Evolutionary conservation across 1,140 invertebrate genomes (phyloP), one percentile per base, ranked within the genome.

Genomic region (Conus ventricosus): DNA sequence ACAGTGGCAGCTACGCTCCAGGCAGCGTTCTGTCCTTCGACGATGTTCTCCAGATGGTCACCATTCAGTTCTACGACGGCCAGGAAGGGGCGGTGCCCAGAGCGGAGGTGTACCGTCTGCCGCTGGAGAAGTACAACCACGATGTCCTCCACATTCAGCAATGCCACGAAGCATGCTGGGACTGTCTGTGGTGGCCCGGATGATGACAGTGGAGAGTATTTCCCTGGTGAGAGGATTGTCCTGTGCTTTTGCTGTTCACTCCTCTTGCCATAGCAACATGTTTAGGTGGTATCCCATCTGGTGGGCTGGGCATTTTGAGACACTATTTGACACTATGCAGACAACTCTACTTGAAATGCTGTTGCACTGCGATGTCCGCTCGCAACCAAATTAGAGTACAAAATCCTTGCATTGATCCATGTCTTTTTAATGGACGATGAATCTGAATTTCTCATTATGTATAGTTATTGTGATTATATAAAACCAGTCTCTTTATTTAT

Each of bases 1-100:
- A 90, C 88, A 88, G 87, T 60, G 93, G 90, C 85, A 94, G 94
- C 88, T 94, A 93, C 83, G 92, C 92, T 15, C 94, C 94, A 39
- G n/a, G 90, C n/a, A 87, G 89, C n/a, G 91, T 94, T 4, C 54
- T 90, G 39, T 23, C 89, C n/a, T 81, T 91, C 7, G 87, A 90
- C 63, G 84, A 88, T 23, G 39, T 88, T 11, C 90, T 93, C 55
- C 84, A 88, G 39, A 84, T 51, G 84, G 81, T 91, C 5, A 67
- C 86, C 27, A 91, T 94, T 6, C 82, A 90, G 57, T 94, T 94
- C 89, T 94, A 92, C 88, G 93, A 94, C 90, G 92, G 88, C 25
- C 84, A 78, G 23, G 80, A 91, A 67, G 84, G 87, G 10, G 25
- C 53, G 51, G 83, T 94, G 53, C 51, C 89, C 8, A 53, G 86